Evolutionary conservation across 23 tunicate species (phyloP).

Genomic region (Aplidium turbinatum): DNA sequence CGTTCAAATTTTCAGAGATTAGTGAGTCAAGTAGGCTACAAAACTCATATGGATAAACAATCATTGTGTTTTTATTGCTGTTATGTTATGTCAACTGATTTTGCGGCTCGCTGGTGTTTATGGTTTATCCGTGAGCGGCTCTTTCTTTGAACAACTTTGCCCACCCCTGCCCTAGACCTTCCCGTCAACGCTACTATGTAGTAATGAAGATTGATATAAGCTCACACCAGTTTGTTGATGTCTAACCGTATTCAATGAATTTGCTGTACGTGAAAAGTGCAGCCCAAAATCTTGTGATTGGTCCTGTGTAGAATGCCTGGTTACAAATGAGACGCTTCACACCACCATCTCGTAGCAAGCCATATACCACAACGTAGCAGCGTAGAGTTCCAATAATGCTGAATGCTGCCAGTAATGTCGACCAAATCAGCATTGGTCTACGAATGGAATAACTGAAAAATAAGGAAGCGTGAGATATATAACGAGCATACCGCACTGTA

Average conservation of each 20-base stretch:
- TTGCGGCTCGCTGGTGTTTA: too few relatives aligned
- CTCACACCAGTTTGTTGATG: too few relatives aligned
- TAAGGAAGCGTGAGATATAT: background rate
- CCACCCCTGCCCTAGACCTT: too few relatives aligned
- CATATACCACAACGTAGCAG: background rate
- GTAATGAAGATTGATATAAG: too few relatives aligned
- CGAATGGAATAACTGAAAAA: slow-evolving; percentile 47
- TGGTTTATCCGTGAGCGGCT: too few relatives aligned
- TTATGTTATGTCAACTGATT: too few relatives aligned
- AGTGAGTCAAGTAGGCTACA: too few relatives aligned
- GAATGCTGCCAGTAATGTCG: slow-evolving; percentile 50
- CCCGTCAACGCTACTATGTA: too few relatives aligned
- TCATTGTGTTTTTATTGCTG: too few relatives aligned
- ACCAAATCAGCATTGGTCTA: slow-evolving; percentile 52
- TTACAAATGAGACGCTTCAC: slow-evolving; percentile 39
- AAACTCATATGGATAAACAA: too few relatives aligned
- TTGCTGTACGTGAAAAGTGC: slow-evolving; percentile 52
- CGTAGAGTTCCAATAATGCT: slow-evolving; percentile 67
- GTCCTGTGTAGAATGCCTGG: slow-evolving; percentile 11
- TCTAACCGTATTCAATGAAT: slow-evolving; percentile 68
- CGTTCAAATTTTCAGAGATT: too few relatives aligned
- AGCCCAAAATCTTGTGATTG: slow-evolving; percentile 55
- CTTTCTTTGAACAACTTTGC: too few relatives aligned
- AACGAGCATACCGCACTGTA: background rate
- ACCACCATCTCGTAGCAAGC: slow-evolving; percentile 6